phyloP scores from a whole-genome alignment of 2,113 vertebrate species.

The Tragulus kanchil region DNA sequence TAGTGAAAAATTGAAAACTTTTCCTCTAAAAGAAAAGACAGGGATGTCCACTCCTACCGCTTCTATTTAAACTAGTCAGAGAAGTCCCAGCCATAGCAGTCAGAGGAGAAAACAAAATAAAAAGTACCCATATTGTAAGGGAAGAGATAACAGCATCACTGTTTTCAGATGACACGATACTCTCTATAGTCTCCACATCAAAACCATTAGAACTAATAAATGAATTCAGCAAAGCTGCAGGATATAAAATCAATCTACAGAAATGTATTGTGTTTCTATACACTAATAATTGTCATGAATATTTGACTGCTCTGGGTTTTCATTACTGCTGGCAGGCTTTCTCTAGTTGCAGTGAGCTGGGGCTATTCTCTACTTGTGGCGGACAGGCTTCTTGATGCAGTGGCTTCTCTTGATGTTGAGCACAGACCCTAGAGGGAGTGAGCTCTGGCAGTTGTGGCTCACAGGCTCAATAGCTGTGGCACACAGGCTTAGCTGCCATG shows the following conservation, averaged over 20 bases:
- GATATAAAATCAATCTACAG: not conserved
- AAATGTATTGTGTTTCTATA: not conserved
- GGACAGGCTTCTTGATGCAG: not conserved
- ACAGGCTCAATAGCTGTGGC: accelerated
- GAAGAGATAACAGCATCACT: not conserved
- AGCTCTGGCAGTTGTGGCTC: not conserved
- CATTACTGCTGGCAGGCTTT: not conserved
- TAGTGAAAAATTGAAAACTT: not conserved
- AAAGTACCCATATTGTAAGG: not conserved
- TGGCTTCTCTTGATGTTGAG: not conserved
- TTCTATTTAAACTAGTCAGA: not conserved
- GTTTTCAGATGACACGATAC: not conserved
- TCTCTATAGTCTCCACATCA: not conserved
- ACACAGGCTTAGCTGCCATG: not conserved
- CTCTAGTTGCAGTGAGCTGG: not conserved
- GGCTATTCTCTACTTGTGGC: not conserved
- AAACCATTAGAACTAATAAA: not conserved
- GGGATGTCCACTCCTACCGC: not conserved
- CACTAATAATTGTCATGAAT: not conserved
- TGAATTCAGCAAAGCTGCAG: not conserved
- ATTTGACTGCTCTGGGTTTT: not conserved
- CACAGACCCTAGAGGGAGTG: not conserved
- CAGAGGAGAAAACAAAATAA: not conserved
- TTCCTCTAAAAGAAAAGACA: not conserved
- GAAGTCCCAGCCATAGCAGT: not conserved